Conservation (phyloP, 1,140 invertebrate genomes). For the Philotrypesis tridentata region DNA sequence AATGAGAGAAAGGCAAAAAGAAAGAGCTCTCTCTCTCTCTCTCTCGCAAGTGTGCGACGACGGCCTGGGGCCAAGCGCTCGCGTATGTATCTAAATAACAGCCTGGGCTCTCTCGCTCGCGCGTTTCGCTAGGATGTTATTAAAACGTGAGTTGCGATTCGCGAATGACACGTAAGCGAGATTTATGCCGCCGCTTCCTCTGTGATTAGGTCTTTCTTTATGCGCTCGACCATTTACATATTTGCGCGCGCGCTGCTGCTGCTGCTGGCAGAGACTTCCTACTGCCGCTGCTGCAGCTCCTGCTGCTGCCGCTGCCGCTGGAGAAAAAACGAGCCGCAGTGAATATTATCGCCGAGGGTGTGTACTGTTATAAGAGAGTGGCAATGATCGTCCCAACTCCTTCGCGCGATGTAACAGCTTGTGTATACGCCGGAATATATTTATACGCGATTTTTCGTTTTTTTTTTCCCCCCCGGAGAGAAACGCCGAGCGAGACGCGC, state of each 20-base stretch:
- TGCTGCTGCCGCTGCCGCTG: no score
- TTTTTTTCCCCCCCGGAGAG: no score
- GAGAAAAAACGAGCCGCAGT: neutral
- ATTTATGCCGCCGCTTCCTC: constrained; percentile 60
- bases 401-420: neutral
- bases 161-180: constrained; percentile 61
- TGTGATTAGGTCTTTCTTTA: constrained; percentile 60
- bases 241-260: no score
- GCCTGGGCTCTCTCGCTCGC: constrained; percentile 46
- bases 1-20: neutral
- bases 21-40: neutral
- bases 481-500: no score
- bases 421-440: no score
- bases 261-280: neutral
- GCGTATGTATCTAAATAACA: constrained; percentile 63
- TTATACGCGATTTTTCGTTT: no score
- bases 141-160: constrained; percentile 64
- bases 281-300: neutral
- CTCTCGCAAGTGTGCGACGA: neutral
- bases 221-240: constrained; percentile 39
- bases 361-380: neutral
- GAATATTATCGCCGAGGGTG: neutral
- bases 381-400: neutral
- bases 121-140: constrained; percentile 56
- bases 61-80: constrained; percentile 12